Conservation (phyloP, 2,797 vertebrate species). For the Streptopelia turtur region DNA sequence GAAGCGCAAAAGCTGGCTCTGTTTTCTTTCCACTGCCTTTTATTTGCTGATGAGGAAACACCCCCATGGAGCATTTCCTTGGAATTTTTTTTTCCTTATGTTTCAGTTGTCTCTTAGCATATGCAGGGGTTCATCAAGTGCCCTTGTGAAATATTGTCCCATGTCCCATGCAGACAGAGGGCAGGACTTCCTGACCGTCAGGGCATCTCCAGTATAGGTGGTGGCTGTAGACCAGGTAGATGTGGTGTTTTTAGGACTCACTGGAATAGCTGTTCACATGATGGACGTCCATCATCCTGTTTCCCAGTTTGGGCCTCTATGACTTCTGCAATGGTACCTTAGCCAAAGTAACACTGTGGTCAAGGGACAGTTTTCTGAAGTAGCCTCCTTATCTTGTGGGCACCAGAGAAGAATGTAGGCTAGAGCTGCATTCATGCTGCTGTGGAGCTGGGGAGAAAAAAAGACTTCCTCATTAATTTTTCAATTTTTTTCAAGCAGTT, state of each 20-base stretch:
- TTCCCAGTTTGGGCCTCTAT: neutral
- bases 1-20: neutral
- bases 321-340: neutral
- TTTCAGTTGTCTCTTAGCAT: neutral
- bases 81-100: neutral
- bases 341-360: neutral
- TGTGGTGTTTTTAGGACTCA: neutral
- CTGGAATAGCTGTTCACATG: neutral
- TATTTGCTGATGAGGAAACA: neutral
- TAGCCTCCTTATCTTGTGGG: neutral
- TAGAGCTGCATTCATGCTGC: neutral
- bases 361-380: neutral
- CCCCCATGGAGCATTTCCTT: neutral
- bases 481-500: neutral
- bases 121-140: neutral
- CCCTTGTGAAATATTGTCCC: neutral
- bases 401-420: neutral
- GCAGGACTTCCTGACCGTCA: neutral
- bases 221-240: neutral
- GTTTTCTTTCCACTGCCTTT: neutral
- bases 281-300: neutral
- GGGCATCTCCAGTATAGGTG: neutral
- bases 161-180: neutral
- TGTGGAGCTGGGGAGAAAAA: neutral
- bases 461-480: neutral